phyloP scores from a whole-genome alignment of 2,797 vertebrate genomes.

The Semotilus atromaculatus region DNA sequence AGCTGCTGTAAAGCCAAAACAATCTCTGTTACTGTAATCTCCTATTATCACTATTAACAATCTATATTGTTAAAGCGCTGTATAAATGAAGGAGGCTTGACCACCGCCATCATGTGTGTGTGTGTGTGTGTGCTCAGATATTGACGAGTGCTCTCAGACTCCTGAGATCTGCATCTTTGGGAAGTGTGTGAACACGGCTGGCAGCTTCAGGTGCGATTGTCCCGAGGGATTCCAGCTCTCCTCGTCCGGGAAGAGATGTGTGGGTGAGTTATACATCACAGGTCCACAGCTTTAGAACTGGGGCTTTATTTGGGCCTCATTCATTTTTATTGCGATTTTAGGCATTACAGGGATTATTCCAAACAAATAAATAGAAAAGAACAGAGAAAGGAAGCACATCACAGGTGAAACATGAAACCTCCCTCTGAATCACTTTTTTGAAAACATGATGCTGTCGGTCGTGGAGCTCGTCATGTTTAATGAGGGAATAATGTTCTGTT shows the following conservation, averaged over 20 bases:
- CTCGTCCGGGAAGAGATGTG: constrained; percentile 88
- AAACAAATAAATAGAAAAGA: no score
- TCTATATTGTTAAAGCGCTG: no score
- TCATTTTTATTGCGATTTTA: no score
- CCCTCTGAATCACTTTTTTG: no score
- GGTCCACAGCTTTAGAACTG: neutral
- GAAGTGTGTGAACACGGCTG: constrained; percentile 91
- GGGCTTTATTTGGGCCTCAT: neutral
- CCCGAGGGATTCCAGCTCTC: constrained; percentile 92
- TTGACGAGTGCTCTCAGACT: constrained; percentile 90
- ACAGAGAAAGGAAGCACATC: no score
- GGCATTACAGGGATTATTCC: no score
- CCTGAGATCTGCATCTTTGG: constrained; percentile 90
- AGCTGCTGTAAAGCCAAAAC: no score
- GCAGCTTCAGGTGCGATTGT: constrained; percentile 92
- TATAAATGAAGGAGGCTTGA: no score
- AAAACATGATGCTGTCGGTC: neutral
- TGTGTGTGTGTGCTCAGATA: constrained; percentile 79
- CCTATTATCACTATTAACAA: no score
- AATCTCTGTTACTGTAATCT: no score
- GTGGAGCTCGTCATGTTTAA: neutral
- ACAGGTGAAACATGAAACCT: no score
- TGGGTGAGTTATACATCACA: constrained; percentile 79
- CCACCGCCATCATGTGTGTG: neutral
- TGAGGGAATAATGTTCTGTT: neutral